Evolutionary conservation across 2,888 invertebrate genomes (phyloP).

Genomic region (Cyclophora punctaria): DNA sequence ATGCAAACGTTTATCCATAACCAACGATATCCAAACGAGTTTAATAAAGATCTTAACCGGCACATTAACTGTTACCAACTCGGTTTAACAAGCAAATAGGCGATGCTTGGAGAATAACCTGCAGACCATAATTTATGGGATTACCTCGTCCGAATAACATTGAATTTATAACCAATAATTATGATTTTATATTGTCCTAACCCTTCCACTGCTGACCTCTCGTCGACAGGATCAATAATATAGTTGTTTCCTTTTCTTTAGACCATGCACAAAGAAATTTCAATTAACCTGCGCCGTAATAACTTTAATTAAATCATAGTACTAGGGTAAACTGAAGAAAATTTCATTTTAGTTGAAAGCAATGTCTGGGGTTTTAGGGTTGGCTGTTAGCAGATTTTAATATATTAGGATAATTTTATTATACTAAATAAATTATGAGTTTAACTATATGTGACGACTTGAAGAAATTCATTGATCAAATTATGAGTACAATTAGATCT

Average conservation of each 20-base stretch:
- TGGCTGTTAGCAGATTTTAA: conserved; percentile 16
- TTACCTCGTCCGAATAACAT: conserved; percentile 18
- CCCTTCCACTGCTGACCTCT: conserved; percentile 27
- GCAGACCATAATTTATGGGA: conserved; percentile 13
- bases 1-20: too few species aligned
- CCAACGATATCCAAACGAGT: too few species aligned
- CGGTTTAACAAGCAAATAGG: background rate
- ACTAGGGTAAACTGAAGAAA: conserved; percentile 36
- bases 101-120: background rate
- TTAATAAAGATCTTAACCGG: too few species aligned
- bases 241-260: conserved; percentile 45
- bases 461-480: too few species aligned
- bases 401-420: too few species aligned
- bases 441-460: too few species aligned
- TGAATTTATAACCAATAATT: conserved; percentile 24
- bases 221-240: conserved; percentile 46
- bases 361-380: conserved; percentile 35
- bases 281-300: conserved; percentile 62
- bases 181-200: conserved; percentile 33
- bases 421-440: too few species aligned
- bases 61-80: too few species aligned
- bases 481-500: too few species aligned
- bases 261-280: conserved; percentile 57
- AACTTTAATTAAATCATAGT: conserved; percentile 69
- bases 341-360: conserved; percentile 35